Conservation (phyloP, 23 tunicate genomes). For the Styela clava region DNA sequence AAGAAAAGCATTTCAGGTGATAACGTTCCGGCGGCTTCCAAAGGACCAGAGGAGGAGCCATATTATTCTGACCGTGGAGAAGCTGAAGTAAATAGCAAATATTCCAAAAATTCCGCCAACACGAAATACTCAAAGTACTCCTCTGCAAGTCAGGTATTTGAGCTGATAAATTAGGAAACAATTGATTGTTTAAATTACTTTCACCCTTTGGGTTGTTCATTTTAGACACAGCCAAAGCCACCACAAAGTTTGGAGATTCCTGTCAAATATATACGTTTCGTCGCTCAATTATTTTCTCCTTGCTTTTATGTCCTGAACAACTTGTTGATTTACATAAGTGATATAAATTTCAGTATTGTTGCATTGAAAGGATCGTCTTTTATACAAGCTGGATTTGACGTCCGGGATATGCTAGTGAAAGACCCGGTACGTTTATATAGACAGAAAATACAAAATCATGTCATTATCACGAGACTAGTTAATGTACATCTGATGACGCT, state of each 20-base stretch:
- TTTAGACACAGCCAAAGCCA: not conserved
- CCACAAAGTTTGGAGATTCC: not conserved
- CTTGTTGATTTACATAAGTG: constrained; percentile 66
- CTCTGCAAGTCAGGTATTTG: not conserved
- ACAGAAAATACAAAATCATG: too few species aligned
- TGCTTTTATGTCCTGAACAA: constrained; percentile 56
- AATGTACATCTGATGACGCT: too few species aligned
- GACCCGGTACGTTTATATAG: constrained; percentile 35
- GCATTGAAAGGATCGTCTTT: constrained; percentile 69
- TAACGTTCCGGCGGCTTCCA: constrained; percentile 14
- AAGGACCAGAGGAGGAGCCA: not conserved
- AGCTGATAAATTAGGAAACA: too few species aligned
- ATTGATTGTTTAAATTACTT: too few species aligned
- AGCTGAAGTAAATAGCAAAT: not conserved
- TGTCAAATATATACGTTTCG: not conserved
- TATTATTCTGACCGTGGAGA: not conserved
- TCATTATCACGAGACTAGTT: too few species aligned
- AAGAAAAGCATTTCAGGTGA: not conserved
- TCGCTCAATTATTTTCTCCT: constrained; percentile 34
- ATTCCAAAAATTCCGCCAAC: not conserved
- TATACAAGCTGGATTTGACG: constrained; percentile 44
- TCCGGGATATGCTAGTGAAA: constrained; percentile 33
- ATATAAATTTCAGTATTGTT: constrained; percentile 65
- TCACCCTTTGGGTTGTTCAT: too few species aligned
- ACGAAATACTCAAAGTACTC: not conserved